Evolutionary conservation across 2,888 invertebrate genomes (phyloP).

Genomic region (Parochlus steinenii): DNA sequence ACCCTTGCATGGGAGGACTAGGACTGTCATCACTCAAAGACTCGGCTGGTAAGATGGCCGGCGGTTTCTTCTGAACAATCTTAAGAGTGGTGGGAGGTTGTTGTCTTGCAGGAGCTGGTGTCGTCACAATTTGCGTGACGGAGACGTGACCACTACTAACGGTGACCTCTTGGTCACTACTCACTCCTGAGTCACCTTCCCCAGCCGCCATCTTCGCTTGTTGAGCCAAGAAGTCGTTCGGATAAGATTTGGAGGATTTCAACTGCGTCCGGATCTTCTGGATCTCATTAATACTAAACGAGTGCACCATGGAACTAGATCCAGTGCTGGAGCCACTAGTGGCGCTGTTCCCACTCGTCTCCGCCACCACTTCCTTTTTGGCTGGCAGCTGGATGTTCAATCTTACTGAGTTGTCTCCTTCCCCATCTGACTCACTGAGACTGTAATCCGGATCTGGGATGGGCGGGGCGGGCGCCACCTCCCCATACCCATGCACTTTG

Average conservation of each 20-base stretch:
- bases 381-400: slow-evolving; percentile 25
- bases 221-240: slow-evolving; percentile 53
- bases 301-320: slow-evolving; percentile 64
- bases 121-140: not conserved
- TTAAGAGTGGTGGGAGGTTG: not conserved
- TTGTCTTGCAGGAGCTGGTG: not conserved
- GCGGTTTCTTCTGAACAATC: slow-evolving; percentile 13
- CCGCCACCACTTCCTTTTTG: slow-evolving; percentile 29
- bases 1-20: slow-evolving; percentile 31
- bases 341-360: slow-evolving; percentile 61
- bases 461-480: slow-evolving; percentile 40
- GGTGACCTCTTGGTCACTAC: slow-evolving; percentile 64
- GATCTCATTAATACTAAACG: slow-evolving; percentile 77
- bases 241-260: slow-evolving; percentile 74
- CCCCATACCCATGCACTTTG: slow-evolving; percentile 15
- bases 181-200: slow-evolving; percentile 77
- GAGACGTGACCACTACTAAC: too few species aligned
- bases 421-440: slow-evolving; percentile 70
- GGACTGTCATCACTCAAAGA: slow-evolving; percentile 29
- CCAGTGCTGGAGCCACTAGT: slow-evolving; percentile 59
- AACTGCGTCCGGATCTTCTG: slow-evolving; percentile 71
- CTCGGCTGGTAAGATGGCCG: slow-evolving; percentile 14
- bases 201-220: slow-evolving; percentile 34
- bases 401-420: slow-evolving; percentile 35
- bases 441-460: slow-evolving; percentile 87